A percentile compares a stretch with the other conserved stretches of the same genome.
These are phyloP conservation scores for Tupiocoris notatus DNA, from an alignment of 2,888 invertebrate species.

Conservation along the genomic window DNA sequence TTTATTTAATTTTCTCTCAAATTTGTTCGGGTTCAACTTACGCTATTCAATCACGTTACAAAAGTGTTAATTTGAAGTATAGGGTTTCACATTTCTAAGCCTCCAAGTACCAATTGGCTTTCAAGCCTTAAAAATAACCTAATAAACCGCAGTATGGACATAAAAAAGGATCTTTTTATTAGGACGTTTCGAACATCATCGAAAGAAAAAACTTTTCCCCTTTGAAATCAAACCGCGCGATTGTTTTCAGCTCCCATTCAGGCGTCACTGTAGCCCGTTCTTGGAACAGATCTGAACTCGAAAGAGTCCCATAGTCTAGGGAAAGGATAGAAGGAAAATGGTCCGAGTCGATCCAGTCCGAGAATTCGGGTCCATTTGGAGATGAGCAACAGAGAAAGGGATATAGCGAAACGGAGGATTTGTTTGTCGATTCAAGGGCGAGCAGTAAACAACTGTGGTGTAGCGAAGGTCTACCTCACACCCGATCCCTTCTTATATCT, in stretches of 20 bases:
- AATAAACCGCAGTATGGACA: too few species aligned
- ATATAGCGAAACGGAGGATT: neutral
- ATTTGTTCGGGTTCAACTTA: too few species aligned
- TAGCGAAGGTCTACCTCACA: neutral
- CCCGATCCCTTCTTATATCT: neutral
- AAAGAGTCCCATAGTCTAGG: neutral
- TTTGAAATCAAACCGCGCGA: too few species aligned
- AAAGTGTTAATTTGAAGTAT: too few species aligned
- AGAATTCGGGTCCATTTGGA: neutral
- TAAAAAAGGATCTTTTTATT: too few species aligned
- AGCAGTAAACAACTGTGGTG: neutral
- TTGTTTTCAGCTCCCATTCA: neutral
- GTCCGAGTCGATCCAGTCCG: neutral
- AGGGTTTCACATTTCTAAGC: too few species aligned
- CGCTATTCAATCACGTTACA: too few species aligned
- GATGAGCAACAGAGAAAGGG: neutral
- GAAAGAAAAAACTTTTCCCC: too few species aligned
- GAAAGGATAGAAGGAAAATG: neutral
- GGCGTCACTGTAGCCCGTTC: neutral
- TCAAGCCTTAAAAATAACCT: too few species aligned
- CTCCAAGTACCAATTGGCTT: too few species aligned
- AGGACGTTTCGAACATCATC: too few species aligned
- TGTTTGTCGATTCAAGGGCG: neutral
- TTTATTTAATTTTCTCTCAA: too few species aligned
- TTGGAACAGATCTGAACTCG: neutral